These are phyloP conservation scores for Aurelia aurita DNA, from an alignment of 30 jellyfish, hydroid and myxozoan species.

Conservation along the genomic window DNA sequence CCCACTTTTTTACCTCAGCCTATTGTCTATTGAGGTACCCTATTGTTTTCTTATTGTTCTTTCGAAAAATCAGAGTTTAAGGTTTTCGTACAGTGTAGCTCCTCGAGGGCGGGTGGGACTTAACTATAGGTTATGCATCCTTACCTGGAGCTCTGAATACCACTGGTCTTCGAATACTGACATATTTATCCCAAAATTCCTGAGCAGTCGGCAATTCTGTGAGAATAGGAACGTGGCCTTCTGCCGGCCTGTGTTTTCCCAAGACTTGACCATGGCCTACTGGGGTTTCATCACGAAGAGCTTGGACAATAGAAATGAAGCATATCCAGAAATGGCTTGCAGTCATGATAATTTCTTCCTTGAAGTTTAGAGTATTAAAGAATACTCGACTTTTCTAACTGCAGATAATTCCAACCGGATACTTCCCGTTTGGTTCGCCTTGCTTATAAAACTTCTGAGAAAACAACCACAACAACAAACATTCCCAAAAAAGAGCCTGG, in stretches of 20 bases:
- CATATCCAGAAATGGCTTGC: neutral
- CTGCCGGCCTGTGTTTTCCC: conserved; percentile 53
- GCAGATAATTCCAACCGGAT: too few relatives aligned
- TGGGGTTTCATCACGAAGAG: conserved; percentile 27
- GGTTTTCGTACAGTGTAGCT: too few relatives aligned
- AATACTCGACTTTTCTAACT: too few relatives aligned
- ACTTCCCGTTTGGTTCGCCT: too few relatives aligned
- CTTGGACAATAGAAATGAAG: neutral
- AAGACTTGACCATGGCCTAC: conserved; percentile 53
- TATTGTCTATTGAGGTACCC: too few relatives aligned
- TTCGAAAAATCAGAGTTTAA: neutral
- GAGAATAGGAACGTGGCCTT: conserved; percentile 52
- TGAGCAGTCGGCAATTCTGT: conserved; percentile 63
- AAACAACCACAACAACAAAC: too few relatives aligned
- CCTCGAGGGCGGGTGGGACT: neutral
- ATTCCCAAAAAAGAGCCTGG: too few relatives aligned
- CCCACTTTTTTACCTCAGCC: too few relatives aligned
- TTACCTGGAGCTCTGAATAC: conserved; percentile 60
- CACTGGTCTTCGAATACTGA: conserved; percentile 50
- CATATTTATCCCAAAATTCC: conserved; percentile 63
- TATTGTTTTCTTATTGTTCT: neutral
- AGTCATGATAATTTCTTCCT: too few relatives aligned
- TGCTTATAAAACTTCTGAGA: too few relatives aligned
- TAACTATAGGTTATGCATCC: neutral
- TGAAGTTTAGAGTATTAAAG: too few relatives aligned